Evolutionary conservation across 2,113 vertebrate genomes (phyloP).

Genomic region (Psilopogon haemacephalus): DNA sequence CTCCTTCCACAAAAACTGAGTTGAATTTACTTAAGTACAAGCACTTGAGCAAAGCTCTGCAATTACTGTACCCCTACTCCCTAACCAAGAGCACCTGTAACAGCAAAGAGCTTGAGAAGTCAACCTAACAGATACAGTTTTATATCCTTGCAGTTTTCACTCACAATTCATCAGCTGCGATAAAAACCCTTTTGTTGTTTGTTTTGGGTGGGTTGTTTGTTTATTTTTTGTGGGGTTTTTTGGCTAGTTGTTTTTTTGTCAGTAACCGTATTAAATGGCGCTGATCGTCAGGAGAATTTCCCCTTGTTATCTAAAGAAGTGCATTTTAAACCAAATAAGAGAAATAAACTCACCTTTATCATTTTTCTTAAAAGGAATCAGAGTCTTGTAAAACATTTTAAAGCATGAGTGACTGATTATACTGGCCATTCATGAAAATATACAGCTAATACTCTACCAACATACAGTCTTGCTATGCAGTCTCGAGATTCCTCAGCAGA

Average conservation of each 20-base stretch:
- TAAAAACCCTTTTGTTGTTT: not conserved
- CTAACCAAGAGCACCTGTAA: not conserved
- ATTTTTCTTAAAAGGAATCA: not conserved
- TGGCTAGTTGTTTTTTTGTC: not conserved
- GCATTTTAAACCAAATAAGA: not conserved
- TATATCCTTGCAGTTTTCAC: not conserved
- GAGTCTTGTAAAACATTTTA: not conserved
- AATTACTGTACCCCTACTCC: not conserved
- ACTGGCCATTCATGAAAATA: not conserved
- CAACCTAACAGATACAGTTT: not conserved
- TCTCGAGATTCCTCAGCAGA: not conserved
- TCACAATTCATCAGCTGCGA: not conserved
- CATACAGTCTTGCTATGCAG: not conserved
- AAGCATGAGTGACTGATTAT: not conserved
- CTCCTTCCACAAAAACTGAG: not conserved
- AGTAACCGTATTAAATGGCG: not conserved
- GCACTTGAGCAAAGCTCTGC: not conserved
- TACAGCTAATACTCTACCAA: not conserved
- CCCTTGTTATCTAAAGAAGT: not conserved
- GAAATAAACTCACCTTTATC: not conserved
- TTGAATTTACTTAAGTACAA: rapidly evolving
- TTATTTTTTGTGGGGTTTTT: not conserved
- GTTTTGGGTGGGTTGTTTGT: not conserved
- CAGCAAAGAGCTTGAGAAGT: not conserved
- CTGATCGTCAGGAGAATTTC: not conserved